Evolutionary conservation across 2,888 invertebrate genomes (phyloP).

Genomic region (Alloscopus bannaensis): DNA sequence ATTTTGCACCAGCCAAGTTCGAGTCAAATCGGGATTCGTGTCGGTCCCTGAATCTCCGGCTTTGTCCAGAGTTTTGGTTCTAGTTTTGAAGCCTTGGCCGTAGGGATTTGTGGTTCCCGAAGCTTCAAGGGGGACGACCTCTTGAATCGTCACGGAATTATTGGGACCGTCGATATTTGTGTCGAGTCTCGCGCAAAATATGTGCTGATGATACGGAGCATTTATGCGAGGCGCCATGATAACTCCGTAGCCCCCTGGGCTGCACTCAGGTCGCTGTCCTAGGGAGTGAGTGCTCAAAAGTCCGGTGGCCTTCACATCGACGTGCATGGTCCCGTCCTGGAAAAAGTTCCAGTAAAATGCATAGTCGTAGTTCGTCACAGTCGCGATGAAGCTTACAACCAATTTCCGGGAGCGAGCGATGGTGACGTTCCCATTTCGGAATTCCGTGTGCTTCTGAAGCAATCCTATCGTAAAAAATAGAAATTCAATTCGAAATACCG

Average conservation of each 20-base stretch:
- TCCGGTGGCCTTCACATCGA: constrained; percentile 46
- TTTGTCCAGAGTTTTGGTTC: constrained; percentile 24
- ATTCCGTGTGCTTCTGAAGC: constrained; percentile 59
- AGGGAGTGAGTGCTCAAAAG: constrained; percentile 35
- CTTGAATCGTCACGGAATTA: constrained; percentile 44
- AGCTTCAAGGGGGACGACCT: constrained; percentile 33
- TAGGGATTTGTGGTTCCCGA: constrained; percentile 46
- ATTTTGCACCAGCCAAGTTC: constrained; percentile 55
- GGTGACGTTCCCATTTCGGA: constrained; percentile 26
- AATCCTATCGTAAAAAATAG: constrained; percentile 32
- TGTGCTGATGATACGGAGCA: constrained; percentile 61
- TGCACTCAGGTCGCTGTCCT: constrained; percentile 6
- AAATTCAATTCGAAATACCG: too few relatives aligned
- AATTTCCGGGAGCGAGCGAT: constrained; percentile 49
- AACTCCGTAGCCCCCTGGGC: constrained; percentile 28
- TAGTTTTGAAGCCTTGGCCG: constrained; percentile 50
- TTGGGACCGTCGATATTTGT: constrained; percentile 51
- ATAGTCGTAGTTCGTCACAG: constrained; percentile 64
- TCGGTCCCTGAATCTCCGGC: constrained; percentile 40
- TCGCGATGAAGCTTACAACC: constrained; percentile 35
- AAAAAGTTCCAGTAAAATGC: constrained; percentile 58
- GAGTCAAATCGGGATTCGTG: constrained; percentile 7
- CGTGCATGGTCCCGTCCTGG: constrained; percentile 58
- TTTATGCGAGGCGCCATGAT: constrained; percentile 13
- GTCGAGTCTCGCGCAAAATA: constrained; percentile 50